Base-by-base conservation (phyloP, 2,797 vertebrate genomes). In the Poecile montanus region DNA sequence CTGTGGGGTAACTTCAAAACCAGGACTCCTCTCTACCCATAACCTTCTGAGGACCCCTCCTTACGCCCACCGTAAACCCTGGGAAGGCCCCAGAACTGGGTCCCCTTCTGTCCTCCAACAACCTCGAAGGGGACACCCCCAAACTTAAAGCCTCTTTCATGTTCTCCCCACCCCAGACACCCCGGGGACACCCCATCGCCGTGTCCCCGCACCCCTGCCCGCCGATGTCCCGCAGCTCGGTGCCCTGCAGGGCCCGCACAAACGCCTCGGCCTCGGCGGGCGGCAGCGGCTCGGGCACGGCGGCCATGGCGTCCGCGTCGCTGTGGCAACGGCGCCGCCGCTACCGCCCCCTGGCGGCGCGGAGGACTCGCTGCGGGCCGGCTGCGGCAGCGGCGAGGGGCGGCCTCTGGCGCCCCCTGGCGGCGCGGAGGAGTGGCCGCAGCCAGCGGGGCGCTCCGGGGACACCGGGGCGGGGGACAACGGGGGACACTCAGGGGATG, bases 241-340 rank as follows among this genome's bases (percentile, higher is more conserved):
- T 98, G 51, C 91, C 97, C 80, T 97, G 97, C 96, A 99, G 96
- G 92, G 94, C 97, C 82, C 92, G 97, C 70, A 99, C 95, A 77
- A 98, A 97, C 19, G 92, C 97, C 17, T 99, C 99, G 1, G 98
- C 98, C 88, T 99, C 99, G 6, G 95, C 97, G 0, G 98, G 98
- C 3, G 98, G 93, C 74, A 94, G 36, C 58, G 14, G 88, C 13
- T 3, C 25, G 3, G 29, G 5, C 14, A 96, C 96, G 9, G 40
- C 89, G 6, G 96, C 96, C 98, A 98, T 97, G 88, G 97, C 88
- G 76, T 60, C 16, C 11, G 2, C 6, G 95, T 97, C 26, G 54
- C 94, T 93, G 88, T 85, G 97, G 97, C 78, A 94, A 98, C 97
- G 12, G 12, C 29, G 9, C 4, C 4, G 7, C 32, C 51, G 19